Percentiles rank a stretch among this genome's conserved stretches.
Evolutionary conservation across 2,797 vertebrate genomes (phyloP).

Genomic region (Alcedo atthis): DNA sequence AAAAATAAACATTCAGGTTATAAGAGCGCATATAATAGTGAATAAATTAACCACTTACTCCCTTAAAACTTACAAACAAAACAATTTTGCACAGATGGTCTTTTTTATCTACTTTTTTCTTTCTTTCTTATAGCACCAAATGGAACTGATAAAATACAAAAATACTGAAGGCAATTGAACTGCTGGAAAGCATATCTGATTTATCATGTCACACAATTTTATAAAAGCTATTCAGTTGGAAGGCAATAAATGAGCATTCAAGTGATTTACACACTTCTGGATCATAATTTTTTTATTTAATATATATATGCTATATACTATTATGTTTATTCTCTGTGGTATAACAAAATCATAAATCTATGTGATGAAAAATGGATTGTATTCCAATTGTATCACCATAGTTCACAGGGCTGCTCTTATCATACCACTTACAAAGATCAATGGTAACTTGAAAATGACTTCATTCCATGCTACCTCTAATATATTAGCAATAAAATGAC

Average conservation of each 20-base stretch:
- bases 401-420: constrained; percentile 55
- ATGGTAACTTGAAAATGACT: constrained; percentile 75
- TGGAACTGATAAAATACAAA: constrained; percentile 58
- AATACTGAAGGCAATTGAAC: constrained; percentile 71
- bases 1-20: constrained; percentile 57
- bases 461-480: constrained; percentile 67
- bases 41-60: constrained; percentile 51
- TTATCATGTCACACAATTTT: constrained; percentile 69
- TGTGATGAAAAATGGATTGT: constrained; percentile 75
- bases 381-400: constrained; percentile 68
- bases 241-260: constrained; percentile 73
- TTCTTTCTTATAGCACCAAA: constrained; percentile 39
- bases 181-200: constrained; percentile 64
- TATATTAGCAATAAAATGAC: constrained; percentile 72
- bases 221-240: constrained; percentile 75
- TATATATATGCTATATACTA: constrained; percentile 74
- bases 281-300: constrained; percentile 75
- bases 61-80: constrained; percentile 59
- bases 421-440: constrained; percentile 74
- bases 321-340: constrained; percentile 75
- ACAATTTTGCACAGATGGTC: neutral
- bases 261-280: constrained; percentile 75
- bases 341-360: constrained; percentile 79
- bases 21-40: constrained; percentile 19
- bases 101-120: constrained; percentile 31